These are phyloP conservation scores for Oscheius onirici DNA, from an alignment of 2,888 invertebrate species.

Conservation along the genomic window DNA sequence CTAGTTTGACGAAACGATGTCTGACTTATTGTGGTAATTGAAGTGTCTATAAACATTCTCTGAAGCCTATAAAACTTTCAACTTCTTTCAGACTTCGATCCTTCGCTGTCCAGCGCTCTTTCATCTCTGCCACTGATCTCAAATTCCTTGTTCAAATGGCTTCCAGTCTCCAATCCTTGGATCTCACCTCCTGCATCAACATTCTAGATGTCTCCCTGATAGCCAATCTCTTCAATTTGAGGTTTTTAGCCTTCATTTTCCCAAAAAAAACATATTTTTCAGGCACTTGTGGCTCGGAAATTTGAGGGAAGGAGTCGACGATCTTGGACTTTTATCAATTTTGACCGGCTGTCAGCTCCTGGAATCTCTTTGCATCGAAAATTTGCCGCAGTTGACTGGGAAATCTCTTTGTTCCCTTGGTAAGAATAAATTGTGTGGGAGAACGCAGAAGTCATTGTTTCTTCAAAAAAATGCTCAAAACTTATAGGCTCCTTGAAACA, in stretches of 20 bases:
- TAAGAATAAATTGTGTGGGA: background rate
- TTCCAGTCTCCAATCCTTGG: background rate
- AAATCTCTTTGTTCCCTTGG: background rate
- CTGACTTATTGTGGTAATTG: too few species aligned
- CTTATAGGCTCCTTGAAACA: slow-evolving; percentile 1
- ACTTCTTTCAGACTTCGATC: slow-evolving; percentile 20
- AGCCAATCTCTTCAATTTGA: background rate
- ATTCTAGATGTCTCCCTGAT: slow-evolving; percentile 15
- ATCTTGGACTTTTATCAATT: background rate
- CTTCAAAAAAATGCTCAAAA: background rate
- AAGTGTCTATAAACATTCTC: background rate
- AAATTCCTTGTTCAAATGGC: background rate
- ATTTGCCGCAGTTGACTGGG: slow-evolving; percentile 12
- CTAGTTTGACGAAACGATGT: too few species aligned
- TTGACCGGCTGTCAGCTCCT: background rate
- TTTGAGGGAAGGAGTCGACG: slow-evolving; percentile 21
- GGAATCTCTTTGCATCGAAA: slow-evolving; percentile 14
- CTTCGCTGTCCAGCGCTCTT: slow-evolving; percentile 21
- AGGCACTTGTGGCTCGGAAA: slow-evolving; percentile 20
- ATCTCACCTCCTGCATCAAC: slow-evolving; percentile 10
- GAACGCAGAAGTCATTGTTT: background rate
- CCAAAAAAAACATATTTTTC: background rate
- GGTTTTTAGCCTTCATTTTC: background rate
- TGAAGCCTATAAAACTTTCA: background rate
- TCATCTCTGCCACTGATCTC: slow-evolving; percentile 13